Evolutionary conservation across 2,888 invertebrate genomes (phyloP), one percentile per base, ranked within the genome.

Genomic region (Cheilosia impressa): DNA sequence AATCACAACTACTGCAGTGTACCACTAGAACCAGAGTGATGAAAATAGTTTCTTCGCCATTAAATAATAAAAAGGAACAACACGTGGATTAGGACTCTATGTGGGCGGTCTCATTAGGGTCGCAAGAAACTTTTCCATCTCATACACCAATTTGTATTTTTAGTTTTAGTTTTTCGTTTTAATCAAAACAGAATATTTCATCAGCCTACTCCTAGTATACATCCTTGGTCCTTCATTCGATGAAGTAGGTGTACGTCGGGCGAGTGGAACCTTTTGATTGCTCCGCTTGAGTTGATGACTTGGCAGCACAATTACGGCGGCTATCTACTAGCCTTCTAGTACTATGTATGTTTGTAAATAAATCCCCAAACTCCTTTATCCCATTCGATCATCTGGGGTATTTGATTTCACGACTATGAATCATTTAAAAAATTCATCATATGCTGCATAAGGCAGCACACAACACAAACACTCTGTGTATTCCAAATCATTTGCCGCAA

Each of bases 361-460:
- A 47, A 58, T 60, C 43, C 38, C 38, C 52, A 24, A 24, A 17
- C 58, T 45, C 57, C 22, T 15, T 57, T 15, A 34, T 58, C 50
- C 22, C 60, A 52, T 58, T 50, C 66, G 66, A 58, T 76, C 76
- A 63, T 27, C 62, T 34, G 55, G 65, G 75, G 65, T 57, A 57
- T 65, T 75, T 57, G 68, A 68, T 76, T 68, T 60, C 66, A 68
- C 66, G 52, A 76, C 50, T 68, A 60, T 68, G 53, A 68, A 68
- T 60, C 66, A 76, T 58, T 76, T 76, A 60, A 60, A 76, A 76
- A 68, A 68, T 76, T 76, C 76, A 76, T 68, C 13, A 50, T 52
- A 31, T 66, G 58, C 66, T 38, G n/a, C n/a, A n/a, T n/a, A n/a
- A 76, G 52, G 50, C 57, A 66, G 66, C 50, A 58, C 34, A 63